phyloP scores from a whole-genome alignment of 2,113 vertebrate genomes.

The Tichodroma muraria region DNA sequence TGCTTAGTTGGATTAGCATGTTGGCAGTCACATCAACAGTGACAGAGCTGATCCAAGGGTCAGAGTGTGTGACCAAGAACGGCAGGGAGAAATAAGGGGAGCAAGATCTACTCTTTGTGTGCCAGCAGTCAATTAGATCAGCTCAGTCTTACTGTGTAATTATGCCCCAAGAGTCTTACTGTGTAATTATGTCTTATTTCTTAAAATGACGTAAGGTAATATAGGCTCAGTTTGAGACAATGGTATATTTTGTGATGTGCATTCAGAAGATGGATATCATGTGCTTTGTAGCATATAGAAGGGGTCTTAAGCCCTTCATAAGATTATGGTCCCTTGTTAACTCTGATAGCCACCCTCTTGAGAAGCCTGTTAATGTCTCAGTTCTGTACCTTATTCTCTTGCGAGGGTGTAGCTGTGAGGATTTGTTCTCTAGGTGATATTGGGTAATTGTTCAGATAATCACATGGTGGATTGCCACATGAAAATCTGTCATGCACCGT shows the following conservation, averaged over 20 bases:
- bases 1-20: not conserved
- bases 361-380: not conserved
- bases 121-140: not conserved
- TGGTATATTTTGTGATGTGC: not conserved
- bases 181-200: not conserved
- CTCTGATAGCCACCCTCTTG: not conserved
- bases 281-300: not conserved
- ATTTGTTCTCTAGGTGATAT: not conserved
- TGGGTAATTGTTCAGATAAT: not conserved
- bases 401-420: not conserved
- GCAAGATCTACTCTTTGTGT: not conserved
- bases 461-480: not conserved
- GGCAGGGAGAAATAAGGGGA: not conserved
- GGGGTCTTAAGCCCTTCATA: not conserved
- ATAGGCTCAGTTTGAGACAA: not conserved
- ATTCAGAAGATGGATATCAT: not conserved
- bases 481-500: accelerated
- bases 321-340: not conserved
- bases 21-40: not conserved
- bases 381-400: not conserved
- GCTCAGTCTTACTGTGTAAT: not conserved
- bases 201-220: not conserved
- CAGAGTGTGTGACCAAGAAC: not conserved
- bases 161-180: not conserved
- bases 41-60: not conserved